These are phyloP conservation scores for Capreolus pygargus DNA, from an alignment of 2,113 vertebrate species.

Conservation along the genomic window DNA sequence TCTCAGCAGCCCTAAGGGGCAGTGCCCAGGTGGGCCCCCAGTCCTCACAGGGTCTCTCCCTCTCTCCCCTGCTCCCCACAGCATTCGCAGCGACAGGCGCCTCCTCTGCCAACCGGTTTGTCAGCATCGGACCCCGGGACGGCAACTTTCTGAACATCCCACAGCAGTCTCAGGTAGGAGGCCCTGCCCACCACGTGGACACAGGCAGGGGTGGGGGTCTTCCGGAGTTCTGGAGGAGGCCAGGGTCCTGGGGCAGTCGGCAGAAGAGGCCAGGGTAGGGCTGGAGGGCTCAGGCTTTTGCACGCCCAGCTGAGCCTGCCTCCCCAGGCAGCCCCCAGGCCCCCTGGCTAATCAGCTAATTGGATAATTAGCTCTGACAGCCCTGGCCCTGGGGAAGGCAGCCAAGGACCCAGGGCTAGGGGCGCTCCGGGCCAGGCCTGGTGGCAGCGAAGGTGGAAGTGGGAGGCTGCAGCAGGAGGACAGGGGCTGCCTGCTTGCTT, in stretches of 20 bases:
- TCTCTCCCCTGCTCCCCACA: slow-evolving; percentile 75
- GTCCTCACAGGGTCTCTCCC: slow-evolving; percentile 58
- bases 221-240: neutral
- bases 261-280: neutral
- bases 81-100: slow-evolving; percentile 97
- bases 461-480: neutral
- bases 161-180: slow-evolving; percentile 94
- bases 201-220: neutral
- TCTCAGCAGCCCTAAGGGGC: slow-evolving; percentile 55
- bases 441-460: slow-evolving; percentile 25
- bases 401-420: slow-evolving; percentile 55
- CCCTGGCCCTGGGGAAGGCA: slow-evolving; percentile 50
- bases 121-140: slow-evolving; percentile 99
- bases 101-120: slow-evolving; percentile 98
- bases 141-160: slow-evolving; percentile 99
- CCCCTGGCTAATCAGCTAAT: slow-evolving; percentile 69
- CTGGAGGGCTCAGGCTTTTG: neutral
- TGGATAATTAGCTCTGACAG: slow-evolving; percentile 72
- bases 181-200: neutral
- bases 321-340: slow-evolving; percentile 57
- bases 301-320: slow-evolving; percentile 40
- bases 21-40: slow-evolving; percentile 7
- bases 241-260: neutral
- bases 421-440: slow-evolving; percentile 23
- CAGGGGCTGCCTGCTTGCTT: neutral